Base-by-base conservation (phyloP, 2,888 invertebrate species). In the Neuroscelio doddi region DNA sequence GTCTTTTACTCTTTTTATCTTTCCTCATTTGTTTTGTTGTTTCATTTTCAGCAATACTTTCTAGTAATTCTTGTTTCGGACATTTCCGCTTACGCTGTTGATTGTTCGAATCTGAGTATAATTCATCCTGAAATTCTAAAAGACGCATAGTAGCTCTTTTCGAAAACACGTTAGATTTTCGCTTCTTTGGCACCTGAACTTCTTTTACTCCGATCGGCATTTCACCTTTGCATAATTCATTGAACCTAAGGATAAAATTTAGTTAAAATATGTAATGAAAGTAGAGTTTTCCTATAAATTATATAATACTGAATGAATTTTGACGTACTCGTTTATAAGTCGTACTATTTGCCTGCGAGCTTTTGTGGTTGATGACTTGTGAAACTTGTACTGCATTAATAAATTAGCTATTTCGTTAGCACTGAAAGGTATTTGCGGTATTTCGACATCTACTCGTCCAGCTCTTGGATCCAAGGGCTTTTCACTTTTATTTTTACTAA, bases 401-500 rank as follows among this genome's bases (percentile, higher is more conserved):
- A 89, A 84, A 1, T 84, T 79, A 0, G 88, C 87, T 3, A 95
- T 82, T 38, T 85, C 78, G 17, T 82, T 77, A 0, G 90, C 87
- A 69, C 92, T 88, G 27, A 93, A 90, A 5, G 89, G 87, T 47
- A 95, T 83, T 69, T 90, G 89, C 0, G 91, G 89, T 68, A 95
- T 87, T 41, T 87, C 86, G 1, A 93, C 93, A 84, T 93, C 87
- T 0, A 94, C 92, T 51, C 89, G 88, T 0, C 95, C 95, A 1
- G 95, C 95, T 41, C 95, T 87, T 0, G 94, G 94, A 87, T 95
- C 95, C 14, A 91, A 77, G 58, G 45, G 64, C 47, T 79, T 80
- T 27, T 75, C 74, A n/a, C 26, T 24, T 15, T 29, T 26, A 17
- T 32, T 30, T 3, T 80, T 77, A 10, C 76, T 79, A 3, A 84